Conservation (phyloP, 2,797 vertebrate species). For the Hippocampus kuda region DNA sequence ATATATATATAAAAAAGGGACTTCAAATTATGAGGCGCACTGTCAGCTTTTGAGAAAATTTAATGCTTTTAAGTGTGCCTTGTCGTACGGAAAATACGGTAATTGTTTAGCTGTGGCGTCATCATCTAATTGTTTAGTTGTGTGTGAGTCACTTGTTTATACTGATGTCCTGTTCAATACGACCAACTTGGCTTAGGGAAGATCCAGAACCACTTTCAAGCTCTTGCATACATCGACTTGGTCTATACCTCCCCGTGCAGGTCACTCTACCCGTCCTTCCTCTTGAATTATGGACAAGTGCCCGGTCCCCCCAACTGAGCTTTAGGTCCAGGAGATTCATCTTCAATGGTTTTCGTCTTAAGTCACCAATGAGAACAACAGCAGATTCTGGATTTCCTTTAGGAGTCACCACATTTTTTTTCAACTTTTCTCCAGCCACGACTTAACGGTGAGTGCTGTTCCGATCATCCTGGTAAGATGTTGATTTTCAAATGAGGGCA, state of each 20-base stretch:
- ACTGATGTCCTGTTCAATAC: too few relatives aligned
- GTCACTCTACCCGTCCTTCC: conserved; percentile 57
- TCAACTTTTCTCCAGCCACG: background rate
- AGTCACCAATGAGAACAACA: conserved; percentile 38
- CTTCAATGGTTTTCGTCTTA: conserved; percentile 12
- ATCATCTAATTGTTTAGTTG: too few relatives aligned
- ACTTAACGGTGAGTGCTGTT: conserved; percentile 37
- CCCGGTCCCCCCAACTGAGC: conserved; percentile 59
- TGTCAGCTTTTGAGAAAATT: too few relatives aligned
- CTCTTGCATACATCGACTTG: conserved; percentile 41
- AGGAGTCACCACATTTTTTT: conserved; percentile 9
- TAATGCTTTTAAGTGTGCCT: too few relatives aligned
- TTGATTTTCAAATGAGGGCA: background rate
- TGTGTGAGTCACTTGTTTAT: too few relatives aligned
- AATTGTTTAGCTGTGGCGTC: too few relatives aligned
- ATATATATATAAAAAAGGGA: too few relatives aligned
- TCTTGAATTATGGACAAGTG: conserved; percentile 70
- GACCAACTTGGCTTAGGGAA: background rate
- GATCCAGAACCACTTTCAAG: conserved; percentile 4
- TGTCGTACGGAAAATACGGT: too few relatives aligned
- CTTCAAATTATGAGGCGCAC: too few relatives aligned
- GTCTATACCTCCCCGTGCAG: conserved; percentile 51
- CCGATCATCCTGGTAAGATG: background rate
- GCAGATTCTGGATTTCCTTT: conserved; percentile 20
- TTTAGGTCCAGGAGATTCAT: conserved; percentile 51